phyloP scores from a whole-genome alignment of 2,113 vertebrate species.

The Heterotilapia buettikoferi region DNA sequence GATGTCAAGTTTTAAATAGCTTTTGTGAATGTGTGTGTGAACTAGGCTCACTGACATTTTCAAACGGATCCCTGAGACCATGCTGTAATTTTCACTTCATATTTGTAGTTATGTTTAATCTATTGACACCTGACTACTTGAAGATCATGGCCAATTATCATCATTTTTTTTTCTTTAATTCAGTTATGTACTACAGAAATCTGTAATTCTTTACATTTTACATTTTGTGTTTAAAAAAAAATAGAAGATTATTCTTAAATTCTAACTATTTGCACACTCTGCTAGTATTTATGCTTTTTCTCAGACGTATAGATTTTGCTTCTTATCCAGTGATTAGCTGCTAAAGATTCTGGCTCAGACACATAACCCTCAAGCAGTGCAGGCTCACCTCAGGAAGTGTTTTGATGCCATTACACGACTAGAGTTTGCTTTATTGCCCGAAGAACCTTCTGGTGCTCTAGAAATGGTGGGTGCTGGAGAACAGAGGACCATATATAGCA shows the following conservation, averaged over 20 bases:
- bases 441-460: conserved; percentile 3
- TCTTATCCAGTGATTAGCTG: conserved; percentile 82
- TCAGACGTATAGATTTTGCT: conserved; percentile 76
- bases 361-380: conserved; percentile 80
- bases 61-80: not conserved
- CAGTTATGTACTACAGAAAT: not conserved
- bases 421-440: conserved; percentile 71
- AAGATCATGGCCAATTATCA: not conserved
- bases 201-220: not conserved
- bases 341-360: conserved; percentile 84
- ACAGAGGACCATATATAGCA: conserved; percentile 71
- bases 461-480: conserved; percentile 46
- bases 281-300: not conserved
- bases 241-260: not conserved
- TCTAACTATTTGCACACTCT: not conserved
- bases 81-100: not conserved
- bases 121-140: not conserved
- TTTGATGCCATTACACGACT: conserved; percentile 79
- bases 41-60: too few relatives aligned
- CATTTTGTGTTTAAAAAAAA: not conserved
- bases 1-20: not conserved
- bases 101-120: not conserved
- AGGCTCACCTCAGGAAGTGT: conserved; percentile 83
- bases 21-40: not conserved
- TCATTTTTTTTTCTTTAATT: not conserved